Base-by-base conservation (phyloP, 1,140 invertebrate species). In the Phenacoccus solenopsis region DNA sequence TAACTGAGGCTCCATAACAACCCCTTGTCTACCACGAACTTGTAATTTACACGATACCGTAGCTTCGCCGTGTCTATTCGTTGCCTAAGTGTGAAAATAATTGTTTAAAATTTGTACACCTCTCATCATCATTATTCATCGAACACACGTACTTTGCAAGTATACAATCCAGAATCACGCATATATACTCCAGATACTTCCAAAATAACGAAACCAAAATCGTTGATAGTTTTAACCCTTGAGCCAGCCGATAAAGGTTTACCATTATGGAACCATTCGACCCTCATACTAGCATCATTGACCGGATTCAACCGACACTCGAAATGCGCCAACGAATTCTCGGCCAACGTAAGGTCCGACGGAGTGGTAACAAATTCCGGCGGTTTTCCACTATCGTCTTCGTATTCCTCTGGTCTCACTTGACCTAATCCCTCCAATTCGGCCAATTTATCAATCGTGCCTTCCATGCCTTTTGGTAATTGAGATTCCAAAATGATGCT, bases 211-310 rank as follows among this genome's bases (percentile, higher is more conserved):
- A 93, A 95, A 28, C 93, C 93, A 80, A 96, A 96, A 76, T 96
- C 93, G 74, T 93, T 93, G 70, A 94, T 94, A 0, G 90, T 94
- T 77, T 94, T 94, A 69, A 94, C 87, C 78, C 92, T 85, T 9
- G 90, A 93, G 64, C 92, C 93, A 72, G 90, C 87, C 75, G 89
- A 86, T 59, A 96, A 81, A 10, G 92, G 85, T 81, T 95, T 93
- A 30, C 94, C 94, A 78, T 98, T 96, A 74, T 96, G 93, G 85
- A 88, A 97, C 94, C 94, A 98, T 80, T 97, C 94, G 16, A 98
- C 92, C 73, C 88, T 84, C 88, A 97, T 90, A 70, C 89, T 92
- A 0, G 91, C 89, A 80, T 97, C 94, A 75, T 93, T 92, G 9
- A 94, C 85, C n/a, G 94, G 94, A 69, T 87, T 86, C 22, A 96